A percentile compares a stretch with the other conserved stretches of the same genome.
These are phyloP conservation scores for Meandrina meandrites DNA, from an alignment of 92 coral and sea anemone species.

Conservation along the genomic window DNA sequence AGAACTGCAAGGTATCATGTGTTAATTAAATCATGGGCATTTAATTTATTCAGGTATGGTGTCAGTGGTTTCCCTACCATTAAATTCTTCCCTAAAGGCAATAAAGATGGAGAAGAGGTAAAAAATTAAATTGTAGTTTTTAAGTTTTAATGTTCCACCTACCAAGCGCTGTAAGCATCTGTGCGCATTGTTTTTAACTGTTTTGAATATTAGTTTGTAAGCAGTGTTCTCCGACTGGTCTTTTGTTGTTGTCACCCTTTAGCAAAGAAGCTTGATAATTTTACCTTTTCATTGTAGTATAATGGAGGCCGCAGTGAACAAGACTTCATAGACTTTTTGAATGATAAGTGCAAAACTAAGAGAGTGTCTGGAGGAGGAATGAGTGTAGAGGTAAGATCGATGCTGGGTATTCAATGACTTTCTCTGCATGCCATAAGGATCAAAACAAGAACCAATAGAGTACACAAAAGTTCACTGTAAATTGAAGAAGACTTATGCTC, in stretches of 20 bases:
- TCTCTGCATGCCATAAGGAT: not conserved
- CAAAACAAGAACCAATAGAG: not conserved
- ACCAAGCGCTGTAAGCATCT: too few relatives aligned
- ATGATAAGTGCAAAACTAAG: constrained; percentile 83
- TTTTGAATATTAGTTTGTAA: too few relatives aligned
- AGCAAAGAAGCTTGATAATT: too few relatives aligned
- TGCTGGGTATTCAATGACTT: not conserved
- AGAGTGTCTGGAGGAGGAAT: constrained; percentile 88
- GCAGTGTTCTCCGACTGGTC: too few relatives aligned
- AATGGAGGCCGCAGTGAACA: constrained; percentile 76
- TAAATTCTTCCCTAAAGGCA: constrained; percentile 83
- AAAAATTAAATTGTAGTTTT: not conserved
- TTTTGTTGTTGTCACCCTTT: too few relatives aligned
- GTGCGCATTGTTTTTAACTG: too few relatives aligned
- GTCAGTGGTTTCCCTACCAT: constrained; percentile 95
- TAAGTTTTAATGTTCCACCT: too few relatives aligned
- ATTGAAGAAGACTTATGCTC: too few relatives aligned
- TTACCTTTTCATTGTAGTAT: constrained; percentile 46
- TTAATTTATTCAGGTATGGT: constrained; percentile 69
- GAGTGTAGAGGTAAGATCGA: constrained; percentile 57
- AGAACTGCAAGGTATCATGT: too few relatives aligned
- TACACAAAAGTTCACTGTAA: too few relatives aligned
- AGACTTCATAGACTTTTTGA: constrained; percentile 85
- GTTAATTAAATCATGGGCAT: too few relatives aligned
- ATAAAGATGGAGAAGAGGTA: constrained; percentile 91